Base-by-base conservation (phyloP, 2,113 vertebrate species). In the Aramus guarauna region DNA sequence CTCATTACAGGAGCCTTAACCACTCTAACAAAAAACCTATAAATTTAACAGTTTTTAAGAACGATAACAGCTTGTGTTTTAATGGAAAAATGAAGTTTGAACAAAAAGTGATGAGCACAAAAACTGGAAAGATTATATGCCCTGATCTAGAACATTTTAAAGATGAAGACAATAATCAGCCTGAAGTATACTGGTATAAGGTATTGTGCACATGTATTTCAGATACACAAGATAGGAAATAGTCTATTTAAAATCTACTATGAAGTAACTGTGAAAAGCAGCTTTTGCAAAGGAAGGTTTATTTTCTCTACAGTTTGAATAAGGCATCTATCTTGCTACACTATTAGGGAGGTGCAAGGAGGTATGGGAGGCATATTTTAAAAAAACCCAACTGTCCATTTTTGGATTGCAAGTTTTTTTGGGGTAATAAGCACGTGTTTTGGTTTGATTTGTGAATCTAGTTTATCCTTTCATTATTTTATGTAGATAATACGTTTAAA, bases 141-240 rank as follows among this genome's bases (percentile, higher is more conserved):
- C 99, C 99, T 55, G 90, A 98, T 41, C 27, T 98, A 73, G 86
- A 43, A 16, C 68, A 91, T 16, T 98, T 98, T 80, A 96, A 98
- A 64, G 55, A 85, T 53, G 97, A 98, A 90, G 95, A 98, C 30
- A 85, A 98, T 64, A 36, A 96, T 29, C 88, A 96, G 3, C 96
- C 94, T 66, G 73, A 96, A 82, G 50, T 99, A 90, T 90, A 92
- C 18, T 99, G 99, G 99, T 98, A 98, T 97, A 99, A 98, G 98
- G 99, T 99, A 98, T 22, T 79, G 79, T 83, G 34, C 26, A 34
- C 5, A 1, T 76, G 9, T 83, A 20, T 96, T 73, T 93, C 20
- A 60, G 55, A 56, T 76, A 76, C 37, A 29, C 14, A 71, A 59
- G 30, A 58, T 34, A 73, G 1, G 30, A 72, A 82, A 56, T 67